These are phyloP conservation scores for Porites rus DNA, from an alignment of 92 coral and sea anemone species.

Conservation along the genomic window DNA sequence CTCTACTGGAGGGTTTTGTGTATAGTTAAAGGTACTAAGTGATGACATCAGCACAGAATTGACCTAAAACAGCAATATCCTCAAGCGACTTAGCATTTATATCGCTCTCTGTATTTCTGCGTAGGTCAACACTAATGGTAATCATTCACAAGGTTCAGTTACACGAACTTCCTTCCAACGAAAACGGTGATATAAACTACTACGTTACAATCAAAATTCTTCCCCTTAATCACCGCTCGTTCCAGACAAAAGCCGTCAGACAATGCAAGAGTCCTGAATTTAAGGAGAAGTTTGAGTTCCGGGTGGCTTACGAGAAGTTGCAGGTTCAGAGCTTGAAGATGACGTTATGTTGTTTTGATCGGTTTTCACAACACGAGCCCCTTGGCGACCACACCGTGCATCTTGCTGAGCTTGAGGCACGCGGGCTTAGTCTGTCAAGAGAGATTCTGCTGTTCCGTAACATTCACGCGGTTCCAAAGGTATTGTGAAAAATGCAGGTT, in stretches of 20 bases:
- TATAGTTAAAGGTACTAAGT: too few species aligned
- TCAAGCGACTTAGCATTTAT: too few species aligned
- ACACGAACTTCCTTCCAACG: slow-evolving; percentile 5
- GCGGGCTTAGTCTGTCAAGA: slow-evolving; percentile 90
- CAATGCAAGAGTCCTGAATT: slow-evolving; percentile 67
- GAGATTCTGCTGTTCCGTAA: slow-evolving; percentile 58
- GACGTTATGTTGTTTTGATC: slow-evolving; percentile 87
- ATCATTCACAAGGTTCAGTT: slow-evolving; percentile 62
- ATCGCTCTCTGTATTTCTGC: not conserved
- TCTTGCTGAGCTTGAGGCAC: slow-evolving; percentile 80
- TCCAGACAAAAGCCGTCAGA: slow-evolving; percentile 74
- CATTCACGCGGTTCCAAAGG: slow-evolving; percentile 43
- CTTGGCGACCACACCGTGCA: slow-evolving; percentile 83
- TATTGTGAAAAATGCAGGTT: not conserved
- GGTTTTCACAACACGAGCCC: slow-evolving; percentile 94
- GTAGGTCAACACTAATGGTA: slow-evolving; percentile 78
- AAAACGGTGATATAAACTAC: slow-evolving; percentile 68
- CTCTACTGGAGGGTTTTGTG: too few species aligned
- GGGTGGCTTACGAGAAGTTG: slow-evolving; percentile 68
- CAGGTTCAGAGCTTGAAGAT: slow-evolving; percentile 84
- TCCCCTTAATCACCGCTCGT: slow-evolving; percentile 89
- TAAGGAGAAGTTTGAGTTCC: slow-evolving; percentile 84
- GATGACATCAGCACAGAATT: too few species aligned
- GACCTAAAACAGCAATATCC: too few species aligned
- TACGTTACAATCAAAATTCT: slow-evolving; percentile 85